phyloP scores from a whole-genome alignment of 1,140 invertebrate genomes.

The Papilio polytes region DNA sequence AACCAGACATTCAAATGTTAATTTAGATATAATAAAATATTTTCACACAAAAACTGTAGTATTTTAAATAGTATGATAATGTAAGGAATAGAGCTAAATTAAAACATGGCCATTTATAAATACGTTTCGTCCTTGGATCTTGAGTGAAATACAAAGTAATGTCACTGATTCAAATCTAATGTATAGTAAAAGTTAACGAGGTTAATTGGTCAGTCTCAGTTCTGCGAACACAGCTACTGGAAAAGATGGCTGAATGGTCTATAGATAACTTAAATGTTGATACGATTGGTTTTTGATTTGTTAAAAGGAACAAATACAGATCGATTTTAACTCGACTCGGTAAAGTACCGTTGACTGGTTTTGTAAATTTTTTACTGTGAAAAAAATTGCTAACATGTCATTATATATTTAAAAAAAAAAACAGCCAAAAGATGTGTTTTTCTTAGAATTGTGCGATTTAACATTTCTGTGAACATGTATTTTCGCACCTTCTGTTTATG shows the following conservation, averaged over 20 bases:
- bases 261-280: not conserved
- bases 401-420: not conserved
- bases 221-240: not conserved
- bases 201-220: not conserved
- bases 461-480: not conserved
- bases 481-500: not conserved
- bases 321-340: too few relatives aligned
- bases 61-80: too few relatives aligned
- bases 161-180: not conserved
- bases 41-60: too few relatives aligned
- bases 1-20: too few relatives aligned
- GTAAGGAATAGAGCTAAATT: too few relatives aligned
- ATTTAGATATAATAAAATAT: too few relatives aligned
- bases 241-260: not conserved
- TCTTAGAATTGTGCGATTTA: not conserved
- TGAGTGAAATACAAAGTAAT: not conserved
- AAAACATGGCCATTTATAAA: not conserved
- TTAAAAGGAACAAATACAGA: not conserved
- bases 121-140: not conserved
- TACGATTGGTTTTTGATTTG: not conserved
- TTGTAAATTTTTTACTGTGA: not conserved
- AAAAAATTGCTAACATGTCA: not conserved
- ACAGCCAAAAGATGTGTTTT: not conserved
- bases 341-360: not conserved
- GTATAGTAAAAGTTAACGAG: not conserved